A percentile compares a stretch with the other conserved stretches of the same genome.
phyloP scores from a whole-genome alignment of 2,888 invertebrate species.

The Coelinius sp. region DNA sequence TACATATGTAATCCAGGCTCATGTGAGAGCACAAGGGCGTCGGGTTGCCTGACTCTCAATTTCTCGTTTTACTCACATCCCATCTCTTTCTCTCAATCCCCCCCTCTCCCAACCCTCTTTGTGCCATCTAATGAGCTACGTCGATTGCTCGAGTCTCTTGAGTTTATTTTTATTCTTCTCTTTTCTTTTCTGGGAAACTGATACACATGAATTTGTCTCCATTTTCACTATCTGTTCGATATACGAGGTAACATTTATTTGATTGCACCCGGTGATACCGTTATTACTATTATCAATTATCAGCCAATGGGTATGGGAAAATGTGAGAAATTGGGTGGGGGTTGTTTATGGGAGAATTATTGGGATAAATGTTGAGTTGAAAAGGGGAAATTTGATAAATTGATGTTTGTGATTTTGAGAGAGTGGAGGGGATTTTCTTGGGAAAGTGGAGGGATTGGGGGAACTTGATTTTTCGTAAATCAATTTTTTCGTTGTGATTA shows the following conservation, averaged over 20 bases:
- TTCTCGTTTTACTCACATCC: conserved; percentile 27
- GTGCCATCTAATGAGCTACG: conserved; percentile 24
- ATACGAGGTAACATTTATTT: conserved; percentile 23
- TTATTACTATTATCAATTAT: conserved; percentile 24
- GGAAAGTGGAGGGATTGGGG: not conserved
- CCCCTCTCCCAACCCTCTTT: not conserved
- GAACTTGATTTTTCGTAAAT: no score
- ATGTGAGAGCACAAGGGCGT: conserved; percentile 24
- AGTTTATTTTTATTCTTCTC: not conserved
- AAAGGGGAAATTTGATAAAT: not conserved
- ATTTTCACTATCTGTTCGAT: conserved; percentile 19
- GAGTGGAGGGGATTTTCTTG: not conserved
- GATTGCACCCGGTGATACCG: conserved; percentile 19
- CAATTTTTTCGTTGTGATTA: no score
- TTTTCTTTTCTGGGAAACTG: conserved; percentile 11
- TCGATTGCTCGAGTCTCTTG: conserved; percentile 25
- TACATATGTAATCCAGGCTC: conserved; percentile 27
- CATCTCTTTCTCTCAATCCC: not conserved
- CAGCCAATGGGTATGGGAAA: not conserved
- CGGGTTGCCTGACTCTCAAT: conserved; percentile 29
- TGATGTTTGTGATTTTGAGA: not conserved
- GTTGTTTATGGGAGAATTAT: not conserved
- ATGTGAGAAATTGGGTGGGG: not conserved
- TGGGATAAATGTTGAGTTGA: not conserved
- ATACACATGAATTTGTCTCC: conserved; percentile 26